Percentiles rank a stretch among this genome's conserved stretches.
Evolutionary conservation across 1,140 invertebrate genomes (phyloP).

Genomic region (Muscidifurax raptorellus): DNA sequence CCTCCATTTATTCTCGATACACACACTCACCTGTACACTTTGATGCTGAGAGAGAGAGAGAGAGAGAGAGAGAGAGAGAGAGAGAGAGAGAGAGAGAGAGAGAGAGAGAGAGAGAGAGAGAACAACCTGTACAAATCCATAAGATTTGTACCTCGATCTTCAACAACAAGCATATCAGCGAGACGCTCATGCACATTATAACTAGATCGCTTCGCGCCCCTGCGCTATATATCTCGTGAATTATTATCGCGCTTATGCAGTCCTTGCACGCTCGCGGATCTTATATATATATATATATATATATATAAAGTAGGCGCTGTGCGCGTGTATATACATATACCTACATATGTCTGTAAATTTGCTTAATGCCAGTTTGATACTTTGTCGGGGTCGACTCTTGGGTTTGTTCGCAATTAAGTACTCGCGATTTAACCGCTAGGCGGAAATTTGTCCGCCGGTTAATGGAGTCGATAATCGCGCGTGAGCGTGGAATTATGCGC

Average conservation of each 20-base stretch:
- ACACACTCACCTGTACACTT: too few species aligned
- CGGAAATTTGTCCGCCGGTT: conserved; percentile 18
- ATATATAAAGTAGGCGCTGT: not conserved
- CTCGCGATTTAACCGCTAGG: conserved; percentile 7
- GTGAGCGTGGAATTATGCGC: conserved; percentile 9
- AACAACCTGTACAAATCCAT: too few species aligned
- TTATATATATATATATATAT: not conserved
- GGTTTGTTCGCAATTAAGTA: not conserved
- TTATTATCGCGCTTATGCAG: not conserved
- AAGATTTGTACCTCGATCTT: too few species aligned
- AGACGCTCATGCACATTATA: not conserved
- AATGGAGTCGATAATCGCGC: conserved; percentile 5
- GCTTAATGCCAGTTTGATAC: not conserved
- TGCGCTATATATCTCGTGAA: not conserved
- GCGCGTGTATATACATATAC: too few species aligned
- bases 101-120: too few species aligned
- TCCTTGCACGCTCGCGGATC: not conserved
- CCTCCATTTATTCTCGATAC: too few species aligned
- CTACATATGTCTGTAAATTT: not conserved
- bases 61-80: too few species aligned
- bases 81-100: too few species aligned
- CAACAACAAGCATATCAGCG: too few species aligned
- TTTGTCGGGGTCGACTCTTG: not conserved
- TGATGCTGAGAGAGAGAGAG: too few species aligned
- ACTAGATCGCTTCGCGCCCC: not conserved